phyloP scores from a whole-genome alignment of 2,888 invertebrate species.

The Podabrus alpinus region DNA sequence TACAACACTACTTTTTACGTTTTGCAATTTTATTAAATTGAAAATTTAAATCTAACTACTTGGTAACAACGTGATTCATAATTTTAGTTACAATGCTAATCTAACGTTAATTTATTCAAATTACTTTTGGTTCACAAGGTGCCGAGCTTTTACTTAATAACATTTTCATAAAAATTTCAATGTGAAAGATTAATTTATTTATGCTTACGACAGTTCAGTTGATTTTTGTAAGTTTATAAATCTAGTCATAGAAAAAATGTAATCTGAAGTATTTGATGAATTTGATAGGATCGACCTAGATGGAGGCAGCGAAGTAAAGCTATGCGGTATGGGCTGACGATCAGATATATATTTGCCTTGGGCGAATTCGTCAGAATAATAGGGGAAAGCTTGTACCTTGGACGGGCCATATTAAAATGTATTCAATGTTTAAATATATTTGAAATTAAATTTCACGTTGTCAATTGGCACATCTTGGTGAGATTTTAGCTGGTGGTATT shows the following conservation, averaged over 20 bases:
- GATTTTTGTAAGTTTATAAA: background rate
- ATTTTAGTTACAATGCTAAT: background rate
- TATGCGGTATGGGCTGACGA: background rate
- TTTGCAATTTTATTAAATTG: too few species aligned
- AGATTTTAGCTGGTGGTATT: too few species aligned
- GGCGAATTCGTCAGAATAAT: background rate
- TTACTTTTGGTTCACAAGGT: background rate
- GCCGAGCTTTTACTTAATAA: background rate
- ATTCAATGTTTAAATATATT: background rate
- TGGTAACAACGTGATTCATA: background rate
- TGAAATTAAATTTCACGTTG: background rate
- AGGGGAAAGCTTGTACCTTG: background rate
- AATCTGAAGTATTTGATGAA: background rate
- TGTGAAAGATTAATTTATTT: slow-evolving; percentile 14
- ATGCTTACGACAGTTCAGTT: slow-evolving; percentile 8
- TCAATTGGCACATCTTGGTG: too few species aligned
- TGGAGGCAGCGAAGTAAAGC: background rate
- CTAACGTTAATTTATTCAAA: background rate
- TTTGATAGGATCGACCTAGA: background rate
- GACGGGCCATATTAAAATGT: background rate
- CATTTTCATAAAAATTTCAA: background rate
- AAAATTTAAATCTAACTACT: background rate
- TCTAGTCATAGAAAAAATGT: background rate
- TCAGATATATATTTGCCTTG: background rate
- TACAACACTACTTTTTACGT: background rate